Conservation (phyloP, 2,888 invertebrate genomes). For the Agonopterix subpropinquella region DNA sequence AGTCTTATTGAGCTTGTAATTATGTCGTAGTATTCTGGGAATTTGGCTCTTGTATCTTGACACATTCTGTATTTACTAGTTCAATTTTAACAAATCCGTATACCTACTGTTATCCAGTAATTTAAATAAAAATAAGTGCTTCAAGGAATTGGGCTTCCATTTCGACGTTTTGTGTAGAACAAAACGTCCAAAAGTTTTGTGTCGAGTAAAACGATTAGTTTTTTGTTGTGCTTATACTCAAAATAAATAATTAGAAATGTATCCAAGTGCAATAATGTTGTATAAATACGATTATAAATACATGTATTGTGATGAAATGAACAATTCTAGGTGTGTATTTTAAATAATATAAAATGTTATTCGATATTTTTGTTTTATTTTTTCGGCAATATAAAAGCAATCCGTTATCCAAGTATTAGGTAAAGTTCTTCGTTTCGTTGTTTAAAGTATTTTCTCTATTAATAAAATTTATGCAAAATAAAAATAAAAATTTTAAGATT, state of each 20-base stretch:
- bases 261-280: slow-evolving; percentile 68
- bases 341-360: slow-evolving; percentile 72
- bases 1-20: too few species aligned
- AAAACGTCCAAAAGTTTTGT: not conserved
- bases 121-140: not conserved
- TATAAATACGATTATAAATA: slow-evolving; percentile 51
- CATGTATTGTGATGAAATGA: slow-evolving; percentile 64
- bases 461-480: too few species aligned
- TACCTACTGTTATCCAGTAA: not conserved
- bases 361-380: slow-evolving; percentile 42
- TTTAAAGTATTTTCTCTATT: too few species aligned
- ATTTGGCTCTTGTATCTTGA: too few species aligned
- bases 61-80: too few species aligned
- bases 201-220: not conserved
- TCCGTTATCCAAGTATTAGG: too few species aligned
- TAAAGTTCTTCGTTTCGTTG: too few species aligned
- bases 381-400: too few species aligned
- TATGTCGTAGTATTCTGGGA: too few species aligned
- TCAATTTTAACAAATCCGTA: too few species aligned
- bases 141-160: not conserved
- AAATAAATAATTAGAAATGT: slow-evolving; percentile 40
- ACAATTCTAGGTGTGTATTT: slow-evolving; percentile 72
- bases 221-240: slow-evolving; percentile 25
- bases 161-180: not conserved
- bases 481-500: too few species aligned